A percentile compares a stretch with the other conserved stretches of the same genome.
These are phyloP conservation scores for Xylocopa sonorina DNA, from an alignment of 1,140 invertebrate species.

Conservation along the genomic window DNA sequence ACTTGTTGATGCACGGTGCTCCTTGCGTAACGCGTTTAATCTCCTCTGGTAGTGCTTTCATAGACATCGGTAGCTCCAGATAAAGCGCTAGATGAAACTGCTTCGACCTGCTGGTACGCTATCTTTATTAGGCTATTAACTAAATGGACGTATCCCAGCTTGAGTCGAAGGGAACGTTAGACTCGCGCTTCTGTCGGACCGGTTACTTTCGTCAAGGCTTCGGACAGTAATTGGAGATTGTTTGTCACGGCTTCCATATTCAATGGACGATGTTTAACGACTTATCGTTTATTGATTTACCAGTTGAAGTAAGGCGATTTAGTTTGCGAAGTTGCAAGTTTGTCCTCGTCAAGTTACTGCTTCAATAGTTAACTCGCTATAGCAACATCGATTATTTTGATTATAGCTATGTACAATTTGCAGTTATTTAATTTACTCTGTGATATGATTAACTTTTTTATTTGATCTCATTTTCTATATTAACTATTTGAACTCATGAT, in stretches of 20 bases:
- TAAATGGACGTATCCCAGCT: not conserved
- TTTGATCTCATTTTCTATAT: too few species aligned
- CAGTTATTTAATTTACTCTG: too few species aligned
- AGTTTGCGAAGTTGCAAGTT: too few species aligned
- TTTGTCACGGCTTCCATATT: constrained; percentile 3
- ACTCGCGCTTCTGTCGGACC: not conserved
- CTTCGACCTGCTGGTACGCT: not conserved
- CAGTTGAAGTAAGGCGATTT: too few species aligned
- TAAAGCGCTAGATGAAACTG: not conserved
- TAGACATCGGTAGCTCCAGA: not conserved
- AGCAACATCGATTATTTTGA: too few species aligned
- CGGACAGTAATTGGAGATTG: constrained; percentile 13
- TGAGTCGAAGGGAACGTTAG: not conserved
- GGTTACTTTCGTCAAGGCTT: constrained; percentile 18
- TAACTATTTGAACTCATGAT: too few species aligned
- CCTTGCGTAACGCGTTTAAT: constrained; percentile 4
- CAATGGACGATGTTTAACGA: not conserved
- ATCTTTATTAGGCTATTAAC: constrained; percentile 15
- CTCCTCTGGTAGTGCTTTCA: not conserved
- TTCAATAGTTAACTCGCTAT: too few species aligned
- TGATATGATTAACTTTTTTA: too few species aligned
- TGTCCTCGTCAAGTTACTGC: too few species aligned
- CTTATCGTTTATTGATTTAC: too few species aligned
- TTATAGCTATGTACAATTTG: too few species aligned
- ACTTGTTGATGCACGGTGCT: not conserved